Base-by-base conservation (phyloP, 2,888 invertebrate species). In the Mamestra brassicae region DNA sequence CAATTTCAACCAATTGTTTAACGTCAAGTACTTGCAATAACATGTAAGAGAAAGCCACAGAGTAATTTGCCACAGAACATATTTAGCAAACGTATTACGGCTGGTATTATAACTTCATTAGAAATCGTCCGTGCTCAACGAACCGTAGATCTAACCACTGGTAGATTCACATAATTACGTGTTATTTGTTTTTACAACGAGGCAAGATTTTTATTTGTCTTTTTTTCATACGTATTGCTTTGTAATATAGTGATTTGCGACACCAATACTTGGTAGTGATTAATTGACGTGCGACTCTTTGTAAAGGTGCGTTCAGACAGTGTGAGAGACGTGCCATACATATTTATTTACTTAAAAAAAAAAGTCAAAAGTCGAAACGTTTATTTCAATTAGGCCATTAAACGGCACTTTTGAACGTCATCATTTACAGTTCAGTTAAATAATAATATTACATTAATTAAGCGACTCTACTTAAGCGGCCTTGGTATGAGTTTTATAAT, bases 81-180 rank as follows among this genome's bases (percentile, higher is more conserved):
- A 83, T 86, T 86, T 88, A 86, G 86, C 85, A 79, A 84, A 85
- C 77, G 84, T 84, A 88, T 84, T 82, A 82, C 70, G 58, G 63
- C 68, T 54, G 55, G 71, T 76, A 84, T 85, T 87, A 90, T 90
- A 90, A 88, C 90, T 90, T 90, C 87, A 90, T 90, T 90, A 90
- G 84, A 88, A 88, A 82, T 72, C 77, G 86, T 80, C 83, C 69
- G 81, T 74, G 84, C 70, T 83, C 90, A 90, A 73, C 88, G 83
- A 84, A 89, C 78, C 90, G 87, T 88, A 73, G 58, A 85, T 83
- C 76, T 86, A 83, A 87, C 86, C 72, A 84, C 86, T 75, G 68
- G 79, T 83, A 84, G 79, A 87, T 90, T 88, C 89, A 85, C 88
- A 85, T 90, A 88, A 90, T 90, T 89, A 88, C 78, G 64, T 83